Evolutionary conservation across 2,888 invertebrate species (phyloP).

Genomic region (Drosophila hawaiiensis): DNA sequence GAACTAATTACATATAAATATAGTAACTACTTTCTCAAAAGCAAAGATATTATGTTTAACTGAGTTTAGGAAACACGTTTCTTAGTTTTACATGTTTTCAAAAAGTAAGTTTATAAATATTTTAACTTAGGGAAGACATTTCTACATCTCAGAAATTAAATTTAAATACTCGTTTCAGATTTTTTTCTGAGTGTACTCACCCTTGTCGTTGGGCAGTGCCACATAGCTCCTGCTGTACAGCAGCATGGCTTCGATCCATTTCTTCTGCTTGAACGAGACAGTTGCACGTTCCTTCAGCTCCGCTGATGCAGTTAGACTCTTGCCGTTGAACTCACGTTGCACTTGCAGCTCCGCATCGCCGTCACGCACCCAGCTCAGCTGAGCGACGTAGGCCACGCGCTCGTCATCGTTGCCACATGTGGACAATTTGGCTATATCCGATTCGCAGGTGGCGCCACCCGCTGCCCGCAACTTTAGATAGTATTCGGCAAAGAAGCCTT

Average conservation of each 20-base stretch:
- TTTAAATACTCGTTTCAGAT: neutral
- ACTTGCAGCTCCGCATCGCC: constrained; percentile 86
- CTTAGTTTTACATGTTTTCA: too few relatives aligned
- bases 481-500: constrained; percentile 88
- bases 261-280: constrained; percentile 89
- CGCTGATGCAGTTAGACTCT: constrained; percentile 88
- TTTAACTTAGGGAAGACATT: too few relatives aligned
- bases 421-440: constrained; percentile 88
- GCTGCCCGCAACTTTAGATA: constrained; percentile 87
- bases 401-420: constrained; percentile 88
- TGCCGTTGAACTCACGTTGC: constrained; percentile 85
- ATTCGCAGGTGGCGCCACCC: constrained; percentile 85
- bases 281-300: constrained; percentile 90
- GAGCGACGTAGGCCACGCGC: constrained; percentile 88
- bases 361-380: constrained; percentile 85
- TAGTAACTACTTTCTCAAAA: too few relatives aligned
- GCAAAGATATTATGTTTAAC: too few relatives aligned
- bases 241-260: constrained; percentile 89
- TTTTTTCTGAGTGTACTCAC: constrained; percentile 84
- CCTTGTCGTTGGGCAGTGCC: constrained; percentile 88
- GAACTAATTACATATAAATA: too few relatives aligned
- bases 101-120: too few relatives aligned
- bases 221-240: constrained; percentile 90
- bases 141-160: too few relatives aligned
- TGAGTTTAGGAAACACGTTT: too few relatives aligned